phyloP scores from a whole-genome alignment of 2,888 invertebrate genomes.

The Loripinus fragilis region DNA sequence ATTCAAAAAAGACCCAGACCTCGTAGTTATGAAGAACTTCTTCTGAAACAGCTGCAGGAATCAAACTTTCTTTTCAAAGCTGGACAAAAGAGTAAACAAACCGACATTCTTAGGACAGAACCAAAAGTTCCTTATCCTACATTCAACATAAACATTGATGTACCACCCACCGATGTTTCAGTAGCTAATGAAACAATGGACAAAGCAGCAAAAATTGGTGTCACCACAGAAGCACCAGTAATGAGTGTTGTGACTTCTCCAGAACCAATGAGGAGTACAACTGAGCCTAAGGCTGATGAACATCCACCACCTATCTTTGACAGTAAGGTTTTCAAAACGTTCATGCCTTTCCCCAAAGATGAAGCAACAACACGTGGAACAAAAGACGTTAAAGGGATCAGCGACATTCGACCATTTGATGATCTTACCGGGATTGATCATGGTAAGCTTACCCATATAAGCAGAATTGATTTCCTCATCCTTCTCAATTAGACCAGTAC shows the following conservation, averaged over 20 bases:
- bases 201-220: background rate
- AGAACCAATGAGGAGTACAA: background rate
- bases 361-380: conserved; percentile 29
- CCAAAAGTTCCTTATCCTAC: background rate
- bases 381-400: background rate
- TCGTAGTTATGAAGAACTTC: background rate
- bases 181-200: no score
- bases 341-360: conserved; percentile 54
- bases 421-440: background rate
- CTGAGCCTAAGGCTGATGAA: conserved; percentile 43
- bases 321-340: conserved; percentile 45
- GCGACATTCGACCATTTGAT: background rate
- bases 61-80: background rate
- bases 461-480: no score
- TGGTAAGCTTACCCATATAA: no score
- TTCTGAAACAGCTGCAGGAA: background rate
- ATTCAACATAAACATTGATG: background rate
- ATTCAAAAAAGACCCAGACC: background rate
- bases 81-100: background rate
- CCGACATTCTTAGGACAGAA: background rate
- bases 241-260: background rate
- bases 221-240: conserved; percentile 22
- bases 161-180: background rate
- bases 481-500: no score
- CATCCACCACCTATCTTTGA: conserved; percentile 56